A percentile compares a stretch with the other conserved stretches of the same genome.
Evolutionary conservation across 2,113 vertebrate species (phyloP).

Genomic region (Micronycteris hirsuta): DNA sequence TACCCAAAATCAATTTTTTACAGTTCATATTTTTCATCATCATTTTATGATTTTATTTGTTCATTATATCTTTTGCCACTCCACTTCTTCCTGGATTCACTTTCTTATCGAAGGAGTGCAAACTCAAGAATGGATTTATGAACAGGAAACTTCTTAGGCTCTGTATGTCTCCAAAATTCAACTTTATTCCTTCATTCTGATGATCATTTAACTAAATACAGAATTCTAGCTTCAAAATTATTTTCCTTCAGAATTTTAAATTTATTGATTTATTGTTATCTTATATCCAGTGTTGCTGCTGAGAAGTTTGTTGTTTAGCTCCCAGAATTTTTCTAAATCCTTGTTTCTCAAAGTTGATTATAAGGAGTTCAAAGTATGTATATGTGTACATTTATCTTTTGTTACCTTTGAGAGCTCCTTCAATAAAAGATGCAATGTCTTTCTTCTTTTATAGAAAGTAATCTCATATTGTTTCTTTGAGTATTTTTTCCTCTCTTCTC

Average conservation of each 20-base stretch:
- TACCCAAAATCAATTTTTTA: background rate
- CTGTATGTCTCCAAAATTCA: background rate
- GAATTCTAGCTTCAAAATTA: background rate
- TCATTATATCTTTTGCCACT: background rate
- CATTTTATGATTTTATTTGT: background rate
- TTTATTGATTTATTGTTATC: background rate
- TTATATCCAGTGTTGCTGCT: background rate
- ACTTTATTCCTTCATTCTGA: slow-evolving; percentile 9
- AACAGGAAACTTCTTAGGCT: background rate
- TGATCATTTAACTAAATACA: background rate
- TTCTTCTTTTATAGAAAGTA: slow-evolving; percentile 2
- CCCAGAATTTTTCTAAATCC: background rate
- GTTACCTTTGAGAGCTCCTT: background rate
- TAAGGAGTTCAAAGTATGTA: background rate
- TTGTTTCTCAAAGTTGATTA: background rate
- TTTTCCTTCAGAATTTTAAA: background rate
- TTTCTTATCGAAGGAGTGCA: background rate
- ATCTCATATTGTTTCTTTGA: background rate
- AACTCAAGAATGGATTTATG: background rate
- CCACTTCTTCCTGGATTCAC: background rate
- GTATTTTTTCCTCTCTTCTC: background rate
- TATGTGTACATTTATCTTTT: background rate
- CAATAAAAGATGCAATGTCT: background rate
- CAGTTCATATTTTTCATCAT: background rate
- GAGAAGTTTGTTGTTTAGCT: background rate